A percentile compares a stretch with the other conserved stretches of the same genome.
Evolutionary conservation across 2,797 vertebrate genomes (phyloP).

Genomic region (Rhinogobio ventralis): DNA sequence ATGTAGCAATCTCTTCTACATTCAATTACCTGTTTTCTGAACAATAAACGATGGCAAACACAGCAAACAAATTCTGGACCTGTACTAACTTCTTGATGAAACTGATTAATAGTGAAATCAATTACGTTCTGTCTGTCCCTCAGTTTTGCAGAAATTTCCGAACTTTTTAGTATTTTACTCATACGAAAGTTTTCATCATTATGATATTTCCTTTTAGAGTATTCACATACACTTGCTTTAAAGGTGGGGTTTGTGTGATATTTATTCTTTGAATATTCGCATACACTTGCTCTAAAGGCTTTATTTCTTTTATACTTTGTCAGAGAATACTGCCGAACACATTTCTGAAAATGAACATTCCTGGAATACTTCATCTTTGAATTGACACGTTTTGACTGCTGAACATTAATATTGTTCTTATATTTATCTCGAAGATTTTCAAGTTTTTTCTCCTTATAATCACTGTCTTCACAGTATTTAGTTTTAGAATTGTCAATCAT

Average conservation of each 20-base stretch:
- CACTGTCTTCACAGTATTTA: not conserved
- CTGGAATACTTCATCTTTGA: not conserved
- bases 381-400: not conserved
- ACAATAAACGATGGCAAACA: slow-evolving; percentile 19
- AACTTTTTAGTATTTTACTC: not conserved
- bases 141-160: not conserved
- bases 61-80: slow-evolving; percentile 13
- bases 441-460: not conserved
- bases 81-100: not conserved
- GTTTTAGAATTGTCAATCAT: rapidly evolving
- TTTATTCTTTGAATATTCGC: not conserved
- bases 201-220: not conserved
- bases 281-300: not conserved
- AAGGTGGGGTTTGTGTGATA: not conserved
- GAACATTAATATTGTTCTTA: not conserved
- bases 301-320: not conserved
- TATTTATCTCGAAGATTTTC: not conserved
- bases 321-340: no score
- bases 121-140: not conserved
- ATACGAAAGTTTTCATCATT: not conserved
- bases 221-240: not conserved
- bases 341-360: no score
- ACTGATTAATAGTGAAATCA: not conserved
- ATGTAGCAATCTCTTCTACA: slow-evolving; percentile 9
- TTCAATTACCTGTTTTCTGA: not conserved